Base-by-base conservation (phyloP, 1,140 invertebrate genomes). In the Ostrea denselamellosa region DNA sequence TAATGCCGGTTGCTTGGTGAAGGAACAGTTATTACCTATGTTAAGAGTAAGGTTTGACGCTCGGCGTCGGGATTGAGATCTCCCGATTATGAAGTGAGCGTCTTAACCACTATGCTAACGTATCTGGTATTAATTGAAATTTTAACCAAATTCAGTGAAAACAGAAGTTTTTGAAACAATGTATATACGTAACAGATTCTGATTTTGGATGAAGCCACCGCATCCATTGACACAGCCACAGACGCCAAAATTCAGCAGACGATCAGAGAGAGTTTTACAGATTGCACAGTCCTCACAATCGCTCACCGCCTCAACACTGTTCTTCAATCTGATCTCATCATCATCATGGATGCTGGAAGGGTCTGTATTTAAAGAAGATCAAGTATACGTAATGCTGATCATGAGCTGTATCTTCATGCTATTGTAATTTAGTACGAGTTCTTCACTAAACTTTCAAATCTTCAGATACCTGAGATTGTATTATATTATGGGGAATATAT, bases 131-230 rank as follows among this genome's bases (percentile, higher is more conserved):
- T 19, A 51, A 19, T 22, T 8, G 19, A 3, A 12, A 81, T 25
- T 25, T 77, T 0, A 44, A 34, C 5, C 8, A 28, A 22, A 19
- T 34, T 34, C 25, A 81, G 0, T 28, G 5, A 28, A 28, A 81
- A 28, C 34, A 8, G 25, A 81, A 2, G 14, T 51, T 51, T 85
- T 7, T 53, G 19, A 22, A 53, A 65, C 54, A 25, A n/a, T 7
- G 12, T 52, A 0, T 83, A 17, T 62, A 17, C 8, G 34, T 58
- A 86, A 28, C 58, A 91, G 89, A 91, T 98, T 85, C 95, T 98
- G 0, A 95, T 98, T 8, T 94, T 98, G 92, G 97, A 98, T 93
- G 97, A 98, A 93, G 97, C 98, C 9, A 98, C 98, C 0, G 97
- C 97, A 54, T 97, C 97, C 91, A 97, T 98, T n/a, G 97, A 98